Percentiles rank a stretch among this genome's conserved stretches.
phyloP scores from a whole-genome alignment of 2,113 vertebrate genomes.

The Amia ocellicauda region DNA sequence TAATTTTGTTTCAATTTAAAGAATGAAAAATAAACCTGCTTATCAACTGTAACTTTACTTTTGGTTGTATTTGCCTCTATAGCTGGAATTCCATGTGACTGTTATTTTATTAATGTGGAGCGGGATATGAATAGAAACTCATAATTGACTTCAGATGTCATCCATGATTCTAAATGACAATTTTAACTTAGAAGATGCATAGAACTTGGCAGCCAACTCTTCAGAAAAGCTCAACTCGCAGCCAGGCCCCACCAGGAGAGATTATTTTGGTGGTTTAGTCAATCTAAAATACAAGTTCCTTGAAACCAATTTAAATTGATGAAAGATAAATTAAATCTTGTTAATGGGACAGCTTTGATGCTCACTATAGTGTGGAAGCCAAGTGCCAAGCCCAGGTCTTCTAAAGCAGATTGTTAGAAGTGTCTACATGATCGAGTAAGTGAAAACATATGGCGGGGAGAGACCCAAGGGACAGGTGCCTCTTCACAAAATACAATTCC shows the following conservation, averaged over 20 bases:
- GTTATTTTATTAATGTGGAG: too few relatives aligned
- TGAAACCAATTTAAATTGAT: slow-evolving; percentile 31
- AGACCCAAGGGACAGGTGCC: slow-evolving; percentile 36
- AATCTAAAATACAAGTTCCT: slow-evolving; percentile 12
- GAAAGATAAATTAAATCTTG: slow-evolving; percentile 47
- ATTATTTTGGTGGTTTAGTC: neutral
- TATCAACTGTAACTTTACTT: too few relatives aligned
- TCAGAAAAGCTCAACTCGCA: too few relatives aligned
- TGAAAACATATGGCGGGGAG: slow-evolving; percentile 56
- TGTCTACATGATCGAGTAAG: slow-evolving; percentile 61
- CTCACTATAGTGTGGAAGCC: slow-evolving; percentile 34
- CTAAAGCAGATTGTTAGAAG: slow-evolving; percentile 47
- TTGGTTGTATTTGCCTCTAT: too few relatives aligned
- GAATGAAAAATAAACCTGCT: too few relatives aligned
- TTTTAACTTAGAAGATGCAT: too few relatives aligned
- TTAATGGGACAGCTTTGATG: slow-evolving; percentile 42
- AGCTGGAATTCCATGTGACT: too few relatives aligned
- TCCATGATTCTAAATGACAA: too few relatives aligned
- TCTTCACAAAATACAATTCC: slow-evolving; percentile 27
- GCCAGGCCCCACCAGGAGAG: neutral
- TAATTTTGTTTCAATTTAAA: too few relatives aligned
- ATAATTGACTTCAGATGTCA: too few relatives aligned
- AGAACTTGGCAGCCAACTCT: too few relatives aligned
- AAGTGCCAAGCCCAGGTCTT: slow-evolving; percentile 28
- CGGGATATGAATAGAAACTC: too few relatives aligned